A percentile compares a stretch with the other conserved stretches of the same genome.
These are phyloP conservation scores for Hemicrepidius hirtus DNA, from an alignment of 2,888 invertebrate genomes.

Conservation along the genomic window DNA sequence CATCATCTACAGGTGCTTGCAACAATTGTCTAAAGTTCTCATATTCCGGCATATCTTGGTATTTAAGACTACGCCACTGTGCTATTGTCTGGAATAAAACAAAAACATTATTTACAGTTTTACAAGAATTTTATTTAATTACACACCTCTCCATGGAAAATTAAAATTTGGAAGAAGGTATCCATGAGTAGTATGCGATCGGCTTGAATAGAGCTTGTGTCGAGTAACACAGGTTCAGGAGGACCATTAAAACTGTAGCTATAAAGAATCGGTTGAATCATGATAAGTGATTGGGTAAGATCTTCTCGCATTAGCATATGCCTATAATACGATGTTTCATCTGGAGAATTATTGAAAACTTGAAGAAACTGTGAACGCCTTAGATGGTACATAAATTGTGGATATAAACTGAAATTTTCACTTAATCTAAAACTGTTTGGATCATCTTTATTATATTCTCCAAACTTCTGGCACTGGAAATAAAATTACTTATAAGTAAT, in stretches of 20 bases:
- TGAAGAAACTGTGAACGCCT: constrained; percentile 98
- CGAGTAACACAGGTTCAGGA: constrained; percentile 96
- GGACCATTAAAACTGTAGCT: constrained; percentile 99
- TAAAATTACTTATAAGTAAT: constrained; percentile 45
- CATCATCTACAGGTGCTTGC: constrained; percentile 97
- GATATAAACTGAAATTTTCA: constrained; percentile 98
- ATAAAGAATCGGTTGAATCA: constrained; percentile 99
- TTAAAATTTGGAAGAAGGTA: constrained; percentile 99
- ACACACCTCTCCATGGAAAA: constrained; percentile 96
- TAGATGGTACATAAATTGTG: constrained; percentile 99
- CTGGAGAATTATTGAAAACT: constrained; percentile 99
- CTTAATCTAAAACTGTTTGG: constrained; percentile 96
- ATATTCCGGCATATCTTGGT: constrained; percentile 98
- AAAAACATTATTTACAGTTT: constrained; percentile 3
- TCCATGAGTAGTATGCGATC: constrained; percentile 99
- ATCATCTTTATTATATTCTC: constrained; percentile 98
- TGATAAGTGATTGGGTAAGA: constrained; percentile 96
- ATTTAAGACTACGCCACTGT: constrained; percentile 96
- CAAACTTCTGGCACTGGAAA: constrained; percentile 97
- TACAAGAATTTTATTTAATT: neutral
- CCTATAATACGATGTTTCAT: constrained; percentile 99
- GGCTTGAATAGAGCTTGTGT: constrained; percentile 97
- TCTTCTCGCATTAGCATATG: constrained; percentile 99
- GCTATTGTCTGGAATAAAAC: constrained; percentile 87
- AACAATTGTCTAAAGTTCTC: constrained; percentile 97